Percentiles rank a stretch among this genome's conserved stretches.
Conservation (phyloP, 2,113 vertebrate species). For the Sinocyclocheilus grahami region DNA sequence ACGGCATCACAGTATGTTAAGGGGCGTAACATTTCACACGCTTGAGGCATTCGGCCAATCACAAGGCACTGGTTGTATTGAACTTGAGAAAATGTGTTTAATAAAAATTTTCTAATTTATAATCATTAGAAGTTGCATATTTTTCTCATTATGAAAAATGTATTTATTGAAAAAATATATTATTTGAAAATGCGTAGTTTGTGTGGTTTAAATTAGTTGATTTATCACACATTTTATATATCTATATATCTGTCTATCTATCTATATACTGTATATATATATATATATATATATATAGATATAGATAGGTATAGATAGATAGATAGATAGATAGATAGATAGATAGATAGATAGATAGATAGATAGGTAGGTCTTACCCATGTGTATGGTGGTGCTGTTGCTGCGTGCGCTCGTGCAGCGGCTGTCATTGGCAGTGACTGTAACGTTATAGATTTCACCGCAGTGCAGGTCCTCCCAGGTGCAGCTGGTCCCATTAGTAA, state of each 20-base stretch:
- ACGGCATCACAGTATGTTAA: no score
- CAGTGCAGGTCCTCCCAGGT: constrained; percentile 71
- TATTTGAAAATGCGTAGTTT: no score
- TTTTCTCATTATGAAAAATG: background rate
- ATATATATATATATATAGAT: no score
- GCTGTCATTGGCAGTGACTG: constrained; percentile 58
- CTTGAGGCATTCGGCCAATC: no score
- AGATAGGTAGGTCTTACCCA: constrained; percentile 58
- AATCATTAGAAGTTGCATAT: background rate
- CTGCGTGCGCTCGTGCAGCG: constrained; percentile 66
- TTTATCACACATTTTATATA: no score
- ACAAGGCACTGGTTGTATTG: background rate
- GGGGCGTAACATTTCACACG: no score
- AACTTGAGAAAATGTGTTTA: background rate
- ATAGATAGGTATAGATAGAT: no score
- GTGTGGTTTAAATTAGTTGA: no score
- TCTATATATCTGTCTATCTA: no score
- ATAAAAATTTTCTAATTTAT: background rate
- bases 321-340: no score
- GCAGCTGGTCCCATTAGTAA: constrained; percentile 64
- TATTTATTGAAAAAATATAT: background rate
- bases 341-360: no score
- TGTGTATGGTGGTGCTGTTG: constrained; percentile 65
- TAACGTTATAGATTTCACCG: constrained; percentile 67
- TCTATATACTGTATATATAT: no score